These are phyloP conservation scores for Macquaria australasica DNA, from an alignment of 2,113 vertebrate species.

Conservation along the genomic window DNA sequence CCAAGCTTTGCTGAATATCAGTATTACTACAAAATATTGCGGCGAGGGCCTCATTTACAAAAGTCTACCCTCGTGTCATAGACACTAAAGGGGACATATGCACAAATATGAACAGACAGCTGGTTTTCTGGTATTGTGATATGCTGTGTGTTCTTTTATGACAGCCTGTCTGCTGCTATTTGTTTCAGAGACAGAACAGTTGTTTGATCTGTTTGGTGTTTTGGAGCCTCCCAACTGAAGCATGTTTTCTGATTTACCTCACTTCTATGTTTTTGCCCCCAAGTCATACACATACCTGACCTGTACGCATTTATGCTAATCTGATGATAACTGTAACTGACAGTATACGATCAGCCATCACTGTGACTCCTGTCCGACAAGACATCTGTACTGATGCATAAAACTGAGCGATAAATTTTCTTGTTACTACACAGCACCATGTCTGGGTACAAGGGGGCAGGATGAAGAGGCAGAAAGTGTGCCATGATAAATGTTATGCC, in stretches of 20 bases:
- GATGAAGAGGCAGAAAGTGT: conserved; percentile 48
- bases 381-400: conserved; percentile 54
- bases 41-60: conserved; percentile 48
- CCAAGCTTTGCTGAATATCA: conserved; percentile 53
- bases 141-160: conserved; percentile 49
- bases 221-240: conserved; percentile 19
- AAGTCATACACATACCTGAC: conserved; percentile 9
- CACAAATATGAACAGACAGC: conserved; percentile 54
- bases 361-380: conserved; percentile 32
- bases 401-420: conserved; percentile 36
- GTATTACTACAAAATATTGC: conserved; percentile 37
- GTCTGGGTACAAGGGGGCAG: conserved; percentile 6
- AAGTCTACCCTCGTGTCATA: conserved; percentile 22
- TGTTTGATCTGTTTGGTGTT: background rate
- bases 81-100: conserved; percentile 28
- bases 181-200: conserved; percentile 18
- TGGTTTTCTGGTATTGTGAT: conserved; percentile 47
- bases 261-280: conserved; percentile 1
- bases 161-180: conserved; percentile 41
- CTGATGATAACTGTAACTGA: conserved; percentile 30
- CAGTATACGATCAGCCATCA: conserved; percentile 26
- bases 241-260: background rate
- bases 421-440: conserved; percentile 29
- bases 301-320: conserved; percentile 39
- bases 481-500: conserved; percentile 61